These are phyloP conservation scores for Idaea biselata DNA, from an alignment of 2,888 invertebrate genomes.

Conservation along the genomic window DNA sequence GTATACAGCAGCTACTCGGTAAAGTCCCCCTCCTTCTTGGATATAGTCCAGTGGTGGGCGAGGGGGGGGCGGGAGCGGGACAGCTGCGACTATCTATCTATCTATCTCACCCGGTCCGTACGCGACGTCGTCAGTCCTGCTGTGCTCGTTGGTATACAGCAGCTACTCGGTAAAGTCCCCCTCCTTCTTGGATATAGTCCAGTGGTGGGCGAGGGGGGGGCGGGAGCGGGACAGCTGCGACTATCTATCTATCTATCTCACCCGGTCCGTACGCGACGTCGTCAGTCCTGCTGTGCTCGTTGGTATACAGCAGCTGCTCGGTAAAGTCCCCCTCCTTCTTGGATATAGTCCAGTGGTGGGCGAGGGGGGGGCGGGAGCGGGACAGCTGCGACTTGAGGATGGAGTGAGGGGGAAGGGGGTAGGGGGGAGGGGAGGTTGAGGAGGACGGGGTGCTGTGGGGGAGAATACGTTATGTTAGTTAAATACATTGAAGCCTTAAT, in stretches of 20 bases:
- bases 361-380: slow-evolving; percentile 47
- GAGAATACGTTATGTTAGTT: neutral
- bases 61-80: too few relatives aligned
- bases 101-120: slow-evolving; percentile 62
- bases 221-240: too few relatives aligned
- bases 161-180: too few relatives aligned
- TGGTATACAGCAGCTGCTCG: slow-evolving; percentile 73
- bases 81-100: too few relatives aligned
- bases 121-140: too few relatives aligned
- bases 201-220: too few relatives aligned
- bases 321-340: slow-evolving; percentile 72
- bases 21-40: too few relatives aligned
- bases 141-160: too few relatives aligned
- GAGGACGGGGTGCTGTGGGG: slow-evolving; percentile 54
- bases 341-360: slow-evolving; percentile 75
- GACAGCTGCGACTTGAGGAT: slow-evolving; percentile 73
- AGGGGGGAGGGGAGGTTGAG: slow-evolving; percentile 62
- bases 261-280: slow-evolving; percentile 71
- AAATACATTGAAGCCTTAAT: too few relatives aligned
- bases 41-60: too few relatives aligned
- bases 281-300: slow-evolving; percentile 63
- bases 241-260: slow-evolving; percentile 21
- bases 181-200: too few relatives aligned
- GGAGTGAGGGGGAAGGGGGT: slow-evolving; percentile 64
- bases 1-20: too few relatives aligned